A percentile compares a stretch with the other conserved stretches of the same genome.
phyloP scores from a whole-genome alignment of 1,140 invertebrate species.

The Lepidostoma basale region DNA sequence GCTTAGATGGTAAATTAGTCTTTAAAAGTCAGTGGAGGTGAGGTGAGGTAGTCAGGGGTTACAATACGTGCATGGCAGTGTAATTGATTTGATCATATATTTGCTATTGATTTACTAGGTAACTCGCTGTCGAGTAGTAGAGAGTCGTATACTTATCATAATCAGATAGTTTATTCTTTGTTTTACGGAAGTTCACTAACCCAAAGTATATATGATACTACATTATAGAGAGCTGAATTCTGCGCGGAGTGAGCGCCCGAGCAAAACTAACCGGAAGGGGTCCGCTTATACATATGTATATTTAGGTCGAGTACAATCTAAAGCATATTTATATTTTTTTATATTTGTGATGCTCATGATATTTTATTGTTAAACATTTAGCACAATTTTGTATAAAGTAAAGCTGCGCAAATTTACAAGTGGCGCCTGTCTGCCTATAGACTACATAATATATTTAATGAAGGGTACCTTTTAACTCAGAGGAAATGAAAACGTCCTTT shows the following conservation, averaged over 20 bases:
- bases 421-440: background rate
- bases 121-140: too few relatives aligned
- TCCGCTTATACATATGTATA: too few relatives aligned
- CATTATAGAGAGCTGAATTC: too few relatives aligned
- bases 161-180: too few relatives aligned
- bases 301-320: conserved; percentile 1
- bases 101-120: too few relatives aligned
- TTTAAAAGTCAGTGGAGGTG: background rate
- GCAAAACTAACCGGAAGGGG: too few relatives aligned
- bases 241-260: too few relatives aligned
- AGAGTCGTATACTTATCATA: too few relatives aligned
- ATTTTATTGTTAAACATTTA: background rate
- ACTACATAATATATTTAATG: background rate
- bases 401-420: conserved; percentile 13
- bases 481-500: background rate
- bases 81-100: too few relatives aligned
- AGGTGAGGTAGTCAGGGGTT: background rate
- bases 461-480: background rate
- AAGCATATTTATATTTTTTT: conserved; percentile 7
- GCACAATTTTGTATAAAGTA: conserved; percentile 11
- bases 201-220: too few relatives aligned
- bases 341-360: conserved; percentile 7
- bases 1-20: background rate
- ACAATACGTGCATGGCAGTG: too few relatives aligned
- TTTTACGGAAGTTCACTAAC: too few relatives aligned